Conservation (phyloP, 2,113 vertebrate genomes). For the Marmota flaviventris region DNA sequence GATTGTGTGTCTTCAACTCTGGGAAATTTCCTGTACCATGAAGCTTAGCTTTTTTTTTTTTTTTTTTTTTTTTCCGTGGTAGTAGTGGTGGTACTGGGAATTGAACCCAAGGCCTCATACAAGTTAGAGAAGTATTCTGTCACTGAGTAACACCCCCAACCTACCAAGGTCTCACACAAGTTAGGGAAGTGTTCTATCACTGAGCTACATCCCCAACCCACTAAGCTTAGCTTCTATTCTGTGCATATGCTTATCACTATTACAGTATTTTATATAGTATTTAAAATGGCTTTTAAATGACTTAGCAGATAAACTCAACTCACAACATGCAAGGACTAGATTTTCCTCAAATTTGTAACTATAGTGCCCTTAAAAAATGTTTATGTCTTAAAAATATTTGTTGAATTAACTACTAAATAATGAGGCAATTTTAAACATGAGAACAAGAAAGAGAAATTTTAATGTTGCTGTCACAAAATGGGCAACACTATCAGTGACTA, state of each 20-base stretch:
- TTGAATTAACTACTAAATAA: background rate
- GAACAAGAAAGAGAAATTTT: background rate
- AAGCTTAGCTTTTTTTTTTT: too few relatives aligned
- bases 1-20: background rate
- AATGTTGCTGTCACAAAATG: background rate
- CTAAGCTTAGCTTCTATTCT: background rate
- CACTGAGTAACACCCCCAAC: background rate
- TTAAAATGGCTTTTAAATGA: constrained; percentile 17
- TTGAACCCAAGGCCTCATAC: background rate
- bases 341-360: constrained; percentile 42
- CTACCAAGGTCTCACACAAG: background rate
- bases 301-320: background rate
- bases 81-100: background rate
- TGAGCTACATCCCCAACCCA: background rate
- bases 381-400: background rate
- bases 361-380: background rate
- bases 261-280: background rate
- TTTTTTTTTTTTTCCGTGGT: background rate
- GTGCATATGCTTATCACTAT: background rate
- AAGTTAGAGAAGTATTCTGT: background rate
- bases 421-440: background rate
- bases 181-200: background rate
- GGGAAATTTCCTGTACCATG: background rate
- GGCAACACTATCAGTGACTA: background rate
- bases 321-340: background rate